Base-by-base conservation (phyloP, 2,113 vertebrate species). In the Ifrita kowaldi region DNA sequence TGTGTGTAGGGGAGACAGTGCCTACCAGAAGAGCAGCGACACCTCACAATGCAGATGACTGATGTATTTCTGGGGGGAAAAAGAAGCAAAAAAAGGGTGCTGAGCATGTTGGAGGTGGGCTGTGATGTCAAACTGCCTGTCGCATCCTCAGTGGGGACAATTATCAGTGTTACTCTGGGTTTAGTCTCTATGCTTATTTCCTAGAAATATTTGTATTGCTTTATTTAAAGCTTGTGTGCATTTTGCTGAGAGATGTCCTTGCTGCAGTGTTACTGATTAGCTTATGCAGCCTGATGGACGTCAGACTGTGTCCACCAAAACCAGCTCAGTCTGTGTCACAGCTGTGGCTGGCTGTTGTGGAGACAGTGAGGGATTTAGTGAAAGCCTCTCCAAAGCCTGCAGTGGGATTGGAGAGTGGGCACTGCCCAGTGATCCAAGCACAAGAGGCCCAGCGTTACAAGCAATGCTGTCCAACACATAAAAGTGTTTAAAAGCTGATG, bases 391-490 rank as follows among this genome's bases (percentile, higher is more conserved):
- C 53, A 56, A 75, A 83, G 46, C n/a, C 49, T 79, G 53, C 37
- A 23, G 46, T 35, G 42, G 89, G 69, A 32, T n/a, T 86, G 30
- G 22, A 59, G 53, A 21, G 35, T 23, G 32, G 41, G 21, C 71
- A 33, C 47, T 5, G 1, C 53, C 68, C 80, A 42, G 28, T 0
- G 0, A 33, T 23, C 23, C 33, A 49, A n/a, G 37, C 7, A 13
- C 0, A 0, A 57, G 33, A 10, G 15, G 33, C 30, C 26, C 0
- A 0, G 30, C 24, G 21, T 70, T 64, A n/a, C 44, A 60, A 50
- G 16, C 46, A 60, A 11, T 50, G 37, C 42, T 41, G 6, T n/a
- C n/a, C n/a, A n/a, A n/a, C n/a, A n/a, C n/a, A n/a, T n/a, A n/a
- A n/a, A n/a, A n/a, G n/a, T n/a, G n/a, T 77, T 92, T 69, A 62